These are phyloP conservation scores for Nibea albiflora DNA, from an alignment of 2,113 vertebrate genomes.

Conservation along the genomic window DNA sequence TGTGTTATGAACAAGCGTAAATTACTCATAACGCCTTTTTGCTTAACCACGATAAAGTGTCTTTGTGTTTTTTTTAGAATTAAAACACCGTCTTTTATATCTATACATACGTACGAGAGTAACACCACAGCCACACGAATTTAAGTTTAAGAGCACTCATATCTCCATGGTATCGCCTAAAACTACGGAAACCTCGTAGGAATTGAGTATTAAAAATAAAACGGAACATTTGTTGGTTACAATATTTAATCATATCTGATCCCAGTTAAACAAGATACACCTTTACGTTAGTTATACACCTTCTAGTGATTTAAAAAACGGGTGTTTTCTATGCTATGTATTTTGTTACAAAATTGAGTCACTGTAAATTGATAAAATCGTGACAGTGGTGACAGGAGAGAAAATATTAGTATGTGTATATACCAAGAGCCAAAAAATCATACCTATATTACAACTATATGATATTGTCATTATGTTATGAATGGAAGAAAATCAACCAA, in stretches of 20 bases:
- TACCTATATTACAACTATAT: too few species aligned
- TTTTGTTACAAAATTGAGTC: too few species aligned
- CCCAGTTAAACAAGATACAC: background rate
- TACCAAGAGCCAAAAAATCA: background rate
- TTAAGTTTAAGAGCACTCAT: background rate
- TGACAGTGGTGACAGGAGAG: background rate
- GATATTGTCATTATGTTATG: too few species aligned
- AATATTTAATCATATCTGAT: background rate
- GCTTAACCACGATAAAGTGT: accelerated
- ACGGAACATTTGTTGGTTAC: background rate
- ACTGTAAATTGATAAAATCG: background rate
- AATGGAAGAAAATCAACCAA: conserved; percentile 8
- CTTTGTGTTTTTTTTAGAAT: accelerated
- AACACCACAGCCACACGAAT: background rate
- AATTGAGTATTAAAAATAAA: conserved; percentile 1
- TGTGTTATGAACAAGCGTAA: background rate
- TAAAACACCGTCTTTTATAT: background rate
- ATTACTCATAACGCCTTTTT: background rate
- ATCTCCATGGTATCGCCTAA: conserved; percentile 68
- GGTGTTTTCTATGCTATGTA: background rate
- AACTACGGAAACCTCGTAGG: conserved; percentile 76
- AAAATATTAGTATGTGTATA: background rate
- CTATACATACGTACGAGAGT: accelerated
- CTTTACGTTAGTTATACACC: background rate
- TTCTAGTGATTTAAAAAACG: background rate